Evolutionary conservation across 1,140 invertebrate genomes (phyloP).

Genomic region (Solen grandis): DNA sequence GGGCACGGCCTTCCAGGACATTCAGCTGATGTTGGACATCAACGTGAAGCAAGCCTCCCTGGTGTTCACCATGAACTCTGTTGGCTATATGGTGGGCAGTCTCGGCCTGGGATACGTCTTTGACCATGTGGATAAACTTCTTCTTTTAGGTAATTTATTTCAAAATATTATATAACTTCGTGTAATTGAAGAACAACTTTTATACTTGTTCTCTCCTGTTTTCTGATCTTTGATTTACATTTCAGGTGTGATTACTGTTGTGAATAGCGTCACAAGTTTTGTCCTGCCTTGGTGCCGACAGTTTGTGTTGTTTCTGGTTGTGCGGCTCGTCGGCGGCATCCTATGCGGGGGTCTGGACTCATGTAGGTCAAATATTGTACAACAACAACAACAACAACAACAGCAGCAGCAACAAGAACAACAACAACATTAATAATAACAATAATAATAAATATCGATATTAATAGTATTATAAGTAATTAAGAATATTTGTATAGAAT

Average conservation of each 20-base stretch:
- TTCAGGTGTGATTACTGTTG: neutral
- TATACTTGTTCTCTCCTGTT: neutral
- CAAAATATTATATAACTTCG: neutral
- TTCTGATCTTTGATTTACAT: neutral
- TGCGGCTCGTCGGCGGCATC: slow-evolving; percentile 19
- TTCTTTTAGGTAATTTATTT: slow-evolving; percentile 21
- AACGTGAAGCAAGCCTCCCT: too few relatives aligned
- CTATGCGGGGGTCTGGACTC: slow-evolving; percentile 19
- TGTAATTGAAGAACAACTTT: neutral
- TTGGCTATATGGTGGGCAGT: slow-evolving; percentile 37
- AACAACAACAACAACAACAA: neutral
- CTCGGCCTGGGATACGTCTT: slow-evolving; percentile 28
- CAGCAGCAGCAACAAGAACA: too few relatives aligned
- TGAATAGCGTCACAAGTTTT: slow-evolving; percentile 39
- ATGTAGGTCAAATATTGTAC: neutral
- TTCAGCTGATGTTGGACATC: too few relatives aligned
- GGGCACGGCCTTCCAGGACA: too few relatives aligned
- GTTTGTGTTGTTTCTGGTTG: slow-evolving; percentile 32
- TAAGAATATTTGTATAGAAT: neutral
- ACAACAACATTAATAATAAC: neutral
- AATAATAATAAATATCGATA: neutral
- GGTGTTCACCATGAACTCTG: slow-evolving; percentile 49
- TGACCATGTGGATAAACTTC: slow-evolving; percentile 5
- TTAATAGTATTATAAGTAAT: neutral
- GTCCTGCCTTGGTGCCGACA: slow-evolving; percentile 17